These are phyloP conservation scores for Leptestheria dahalacensis DNA, from an alignment of 1,140 invertebrate genomes.

Conservation along the genomic window DNA sequence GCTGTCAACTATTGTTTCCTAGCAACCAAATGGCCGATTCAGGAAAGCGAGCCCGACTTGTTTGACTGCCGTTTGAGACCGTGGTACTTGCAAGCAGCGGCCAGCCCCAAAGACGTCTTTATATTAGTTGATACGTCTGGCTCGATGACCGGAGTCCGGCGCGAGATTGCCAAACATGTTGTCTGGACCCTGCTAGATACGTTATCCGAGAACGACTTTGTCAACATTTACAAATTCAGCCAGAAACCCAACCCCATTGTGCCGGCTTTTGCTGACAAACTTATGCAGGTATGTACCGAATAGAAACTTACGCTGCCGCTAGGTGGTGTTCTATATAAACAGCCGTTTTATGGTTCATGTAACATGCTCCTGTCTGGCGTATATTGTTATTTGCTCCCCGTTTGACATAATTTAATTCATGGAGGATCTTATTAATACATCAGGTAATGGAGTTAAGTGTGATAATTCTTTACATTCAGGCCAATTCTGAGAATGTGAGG, in stretches of 20 bases:
- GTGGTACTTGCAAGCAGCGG: conserved; percentile 95
- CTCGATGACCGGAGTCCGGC: conserved; percentile 90
- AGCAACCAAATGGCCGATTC: conserved; percentile 42
- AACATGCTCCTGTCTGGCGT: neutral
- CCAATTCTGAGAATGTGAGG: conserved; percentile 69
- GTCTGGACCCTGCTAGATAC: conserved; percentile 80
- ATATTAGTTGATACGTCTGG: conserved; percentile 89
- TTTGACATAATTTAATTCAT: too few relatives aligned
- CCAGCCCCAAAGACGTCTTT: conserved; percentile 92
- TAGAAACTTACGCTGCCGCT: too few relatives aligned
- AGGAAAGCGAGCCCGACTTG: conserved; percentile 40
- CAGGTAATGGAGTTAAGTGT: too few relatives aligned
- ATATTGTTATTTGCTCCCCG: neutral
- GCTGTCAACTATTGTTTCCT: too few relatives aligned
- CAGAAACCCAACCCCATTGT: conserved; percentile 47
- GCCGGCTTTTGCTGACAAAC: conserved; percentile 58
- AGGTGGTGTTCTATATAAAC: conserved; percentile 11
- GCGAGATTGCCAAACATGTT: conserved; percentile 79
- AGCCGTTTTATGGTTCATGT: neutral
- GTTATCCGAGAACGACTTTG: conserved; percentile 93
- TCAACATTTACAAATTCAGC: conserved; percentile 75
- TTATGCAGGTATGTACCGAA: conserved; percentile 54
- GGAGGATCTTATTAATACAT: too few relatives aligned
- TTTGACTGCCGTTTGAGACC: conserved; percentile 74
- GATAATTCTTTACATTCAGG: conserved; percentile 37